Base-by-base conservation (phyloP, 2,888 invertebrate genomes). In the Amiota mariae region DNA sequence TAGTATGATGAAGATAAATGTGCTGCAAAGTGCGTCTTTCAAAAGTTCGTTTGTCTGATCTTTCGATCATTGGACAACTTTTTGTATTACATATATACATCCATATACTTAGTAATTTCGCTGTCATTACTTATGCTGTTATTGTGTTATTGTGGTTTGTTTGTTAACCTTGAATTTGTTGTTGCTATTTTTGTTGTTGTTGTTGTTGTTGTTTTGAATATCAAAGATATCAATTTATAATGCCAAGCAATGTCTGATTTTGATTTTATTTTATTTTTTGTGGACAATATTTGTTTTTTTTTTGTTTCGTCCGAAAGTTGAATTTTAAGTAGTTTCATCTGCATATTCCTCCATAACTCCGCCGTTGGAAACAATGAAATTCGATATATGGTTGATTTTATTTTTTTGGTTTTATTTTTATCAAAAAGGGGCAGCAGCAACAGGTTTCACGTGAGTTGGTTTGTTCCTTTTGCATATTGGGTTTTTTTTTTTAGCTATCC, bases 311-410 rank as follows among this genome's bases (percentile, higher is more conserved):
- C 67, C 36, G 67, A 68, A 68, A 68, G 67, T 68, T 51, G 67
- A 68, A 68, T 68, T 24, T 68, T 68, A 68, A 68, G 67, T 24
- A 68, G 67, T 68, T 68, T 68, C 18, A 54, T 68, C 51, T 54
- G 67, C 67, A 68, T 15, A 15, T 54, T 68, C 46, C 9, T 13
- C 18, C 48, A 12, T 24, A 24, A 24, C 24, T 24, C 24, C 3
- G 24, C 3, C 36, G 36, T 54, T 18, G 24, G 11, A 54, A 54
- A 46, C 63, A 63, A 63, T 15, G 67, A 68, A 68, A 68, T 68
- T 68, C 54, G 67, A 68, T 68, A 67, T 15, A 13, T 36, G 36
- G 36, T 36, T 20, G 1, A 51, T 68, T 64, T 64, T 64, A n/a
- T 64, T n/a, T 46, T 46, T 64, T 47, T 64, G 8, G 9, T 15